A percentile compares a stretch with the other conserved stretches of the same genome.
Conservation (phyloP, 2,888 invertebrate species). For the Luperina testacea region DNA sequence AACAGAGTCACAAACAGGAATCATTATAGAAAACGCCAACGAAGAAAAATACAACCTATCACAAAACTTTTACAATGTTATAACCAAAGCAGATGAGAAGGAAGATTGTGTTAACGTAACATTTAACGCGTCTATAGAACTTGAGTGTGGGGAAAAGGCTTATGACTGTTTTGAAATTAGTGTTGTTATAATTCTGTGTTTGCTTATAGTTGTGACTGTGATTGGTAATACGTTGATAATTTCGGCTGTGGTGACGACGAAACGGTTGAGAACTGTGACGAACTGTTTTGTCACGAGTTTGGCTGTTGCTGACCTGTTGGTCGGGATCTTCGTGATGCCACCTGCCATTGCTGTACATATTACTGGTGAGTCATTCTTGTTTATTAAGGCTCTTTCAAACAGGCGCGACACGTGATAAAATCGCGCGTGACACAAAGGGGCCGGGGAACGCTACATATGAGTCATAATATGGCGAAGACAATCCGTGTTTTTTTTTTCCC, state of each 20-base stretch:
- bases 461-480: no score
- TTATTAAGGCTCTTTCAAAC: no score
- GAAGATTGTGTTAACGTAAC: conserved; percentile 66
- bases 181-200: conserved; percentile 91
- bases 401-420: no score
- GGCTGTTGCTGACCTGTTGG: conserved; percentile 97
- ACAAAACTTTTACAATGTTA: conserved; percentile 77
- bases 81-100: conserved; percentile 67
- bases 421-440: no score
- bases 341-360: conserved; percentile 97
- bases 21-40: conserved; percentile 77
- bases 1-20: conserved; percentile 72
- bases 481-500: no score
- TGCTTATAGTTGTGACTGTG: conserved; percentile 93
- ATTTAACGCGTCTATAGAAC: conserved; percentile 61
- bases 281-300: conserved; percentile 98
- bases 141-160: conserved; percentile 66
- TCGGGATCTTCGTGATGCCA: conserved; percentile 98
- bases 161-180: conserved; percentile 89
- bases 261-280: conserved; percentile 96
- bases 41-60: conserved; percentile 79
- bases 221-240: conserved; percentile 97
- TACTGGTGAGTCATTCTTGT: conserved; percentile 91
- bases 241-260: conserved; percentile 95
- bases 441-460: no score